Base-by-base conservation (phyloP, 2,797 vertebrate genomes). In the Benthosema pterotum region DNA sequence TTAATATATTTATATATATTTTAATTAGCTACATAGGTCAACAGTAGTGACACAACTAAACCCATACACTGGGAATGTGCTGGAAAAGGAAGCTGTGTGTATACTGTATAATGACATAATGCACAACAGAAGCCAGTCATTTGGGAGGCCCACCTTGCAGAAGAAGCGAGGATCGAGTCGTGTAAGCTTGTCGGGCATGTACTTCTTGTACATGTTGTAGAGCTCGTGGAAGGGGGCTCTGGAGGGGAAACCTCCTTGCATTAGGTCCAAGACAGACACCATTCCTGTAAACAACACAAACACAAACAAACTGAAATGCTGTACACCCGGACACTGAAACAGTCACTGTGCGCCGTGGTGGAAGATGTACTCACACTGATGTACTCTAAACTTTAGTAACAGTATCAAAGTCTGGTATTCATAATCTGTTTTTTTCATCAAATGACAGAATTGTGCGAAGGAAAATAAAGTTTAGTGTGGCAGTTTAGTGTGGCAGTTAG, bases 131-230 rank as follows among this genome's bases (percentile, higher is more conserved):
- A 42, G 57, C 12, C 8, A 2, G 17, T 19, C 7, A 32, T 14
- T 47, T 9, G n/a, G 12, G 42, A 32, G 42, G 14, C 77, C 25
- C 67, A 99, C 98, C 93, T 99, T 99, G 93, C 98, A 99, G 86
- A 99, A 99, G 16, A 99, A 95, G 57, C 98, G 93, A 53, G 98
- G 96, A 83, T 98, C 96, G 73, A 99, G 89, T 11, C 97, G 93
- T 60, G 95, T 93, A 43, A 99, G 89, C 76, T 98, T 99, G 46
- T 87, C 93, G 4, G 98, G 98, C 92, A 99, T 94, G 42, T 96
- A 99, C 67, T 96, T 93, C 84, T 99, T 96, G 77, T 99, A 99
- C 98, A 99, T 98, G 83, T 97, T 98, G 88, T 99, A 99, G 4
- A 99, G 94, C 69, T 99, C 98, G 38, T 99, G 97, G 90, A 99